Evolutionary conservation across 2,888 invertebrate species (phyloP), one percentile per base, ranked within the genome.

Genomic region (Osmoderma eremita): DNA sequence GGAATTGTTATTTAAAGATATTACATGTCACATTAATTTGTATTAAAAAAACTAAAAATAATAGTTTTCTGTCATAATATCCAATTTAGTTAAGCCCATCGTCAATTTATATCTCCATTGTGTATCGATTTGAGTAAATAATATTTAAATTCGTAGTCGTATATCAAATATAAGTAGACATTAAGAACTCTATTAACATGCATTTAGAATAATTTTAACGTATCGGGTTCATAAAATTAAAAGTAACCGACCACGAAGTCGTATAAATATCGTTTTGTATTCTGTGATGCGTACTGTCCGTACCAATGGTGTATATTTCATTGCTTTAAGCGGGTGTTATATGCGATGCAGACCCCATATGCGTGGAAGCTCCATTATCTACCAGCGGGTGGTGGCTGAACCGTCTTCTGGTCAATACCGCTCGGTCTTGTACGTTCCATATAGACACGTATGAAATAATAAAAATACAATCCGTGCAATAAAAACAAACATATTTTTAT

Each of bases 361-460:
- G 54, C 48, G 71, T 73, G 74, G 72, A 69, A 71, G 72, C 74
- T 76, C 77, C 75, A 78, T 78, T 78, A 76, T 74, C 69, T 67
- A 75, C 38, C 77, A 70, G 75, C 77, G 74, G 77, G 78, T 71
- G 77, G 78, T 75, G 72, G 73, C 71, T 74, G 73, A 75, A 76
- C 73, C 73, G 72, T 73, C 67, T 70, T 68, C 64, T 62, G 64
- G 68, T 49, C 67, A 66, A 53, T 68, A 67, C 69, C 72, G 70
- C 51, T 15, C 30, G 24, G 45, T 56, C 22, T 41, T 41, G 41
- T 56, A 20, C 41, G n/a, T 30, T 30, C 4, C 22, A 39, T 22
- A 42, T 41, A 53, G 17, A 3, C 54, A 54, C 13, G 20, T 41
- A 20, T 30, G 22, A 50, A 22, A 50, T 54, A 41, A 41, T 41